These are phyloP conservation scores for Spodoptera picta DNA, from an alignment of 2,888 invertebrate species.

Conservation along the genomic window DNA sequence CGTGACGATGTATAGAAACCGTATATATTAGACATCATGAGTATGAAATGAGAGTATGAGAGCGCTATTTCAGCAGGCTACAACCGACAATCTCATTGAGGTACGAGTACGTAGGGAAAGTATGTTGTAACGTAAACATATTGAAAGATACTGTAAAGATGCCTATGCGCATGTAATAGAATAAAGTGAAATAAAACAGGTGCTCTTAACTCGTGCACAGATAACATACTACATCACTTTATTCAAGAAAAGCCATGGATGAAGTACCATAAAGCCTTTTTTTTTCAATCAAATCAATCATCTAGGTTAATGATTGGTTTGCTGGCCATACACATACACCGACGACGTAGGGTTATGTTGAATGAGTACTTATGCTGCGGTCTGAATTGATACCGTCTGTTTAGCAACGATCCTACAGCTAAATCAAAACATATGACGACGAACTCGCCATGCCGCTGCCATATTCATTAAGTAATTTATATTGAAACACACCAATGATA, in stretches of 20 bases:
- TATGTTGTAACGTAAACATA: conserved; percentile 82
- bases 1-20: conserved; percentile 36
- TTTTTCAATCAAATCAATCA: too few species aligned
- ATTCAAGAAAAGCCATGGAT: neutral
- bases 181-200: conserved; percentile 58
- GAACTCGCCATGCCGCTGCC: conserved; percentile 63
- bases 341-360: conserved; percentile 13
- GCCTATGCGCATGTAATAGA: conserved; percentile 57
- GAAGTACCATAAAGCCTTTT: too few species aligned
- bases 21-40: conserved; percentile 36
- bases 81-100: conserved; percentile 50
- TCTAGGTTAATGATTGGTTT: too few species aligned
- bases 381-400: conserved; percentile 53
- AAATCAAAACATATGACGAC: conserved; percentile 70
- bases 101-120: conserved; percentile 60
- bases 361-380: conserved; percentile 38
- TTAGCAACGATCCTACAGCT: conserved; percentile 57
- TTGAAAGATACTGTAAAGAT: conserved; percentile 84
- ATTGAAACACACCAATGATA: conserved; percentile 55
- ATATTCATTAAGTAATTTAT: conserved; percentile 73
- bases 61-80: conserved; percentile 36
- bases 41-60: conserved; percentile 38
- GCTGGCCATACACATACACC: conserved; percentile 2
- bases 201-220: neutral
- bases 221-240: too few species aligned